Conservation (phyloP, 2,888 invertebrate species). For the Alcis repandata region DNA sequence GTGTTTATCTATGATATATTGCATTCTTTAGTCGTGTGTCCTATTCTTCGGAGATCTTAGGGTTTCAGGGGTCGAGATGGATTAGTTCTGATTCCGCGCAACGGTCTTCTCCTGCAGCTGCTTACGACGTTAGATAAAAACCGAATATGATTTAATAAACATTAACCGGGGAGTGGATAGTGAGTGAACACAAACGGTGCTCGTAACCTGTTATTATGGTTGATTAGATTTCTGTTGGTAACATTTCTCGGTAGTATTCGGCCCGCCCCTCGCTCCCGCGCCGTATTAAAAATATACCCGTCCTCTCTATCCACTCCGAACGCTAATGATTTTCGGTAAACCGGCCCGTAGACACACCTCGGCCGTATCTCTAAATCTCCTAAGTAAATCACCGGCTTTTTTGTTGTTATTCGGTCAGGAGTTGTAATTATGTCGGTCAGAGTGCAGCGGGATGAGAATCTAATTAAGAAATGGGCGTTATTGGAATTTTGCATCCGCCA, state of each 20-base stretch:
- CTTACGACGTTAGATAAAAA: constrained; percentile 71
- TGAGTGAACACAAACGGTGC: constrained; percentile 82
- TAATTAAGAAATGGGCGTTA: constrained; percentile 83
- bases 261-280: constrained; percentile 85
- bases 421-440: constrained; percentile 86
- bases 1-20: constrained; percentile 80
- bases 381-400: constrained; percentile 83
- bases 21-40: constrained; percentile 67
- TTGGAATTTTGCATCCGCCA: constrained; percentile 72
- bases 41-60: constrained; percentile 59
- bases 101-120: constrained; percentile 70
- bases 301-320: constrained; percentile 79
- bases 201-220: constrained; percentile 86
- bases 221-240: constrained; percentile 87
- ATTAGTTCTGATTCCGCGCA: constrained; percentile 57
- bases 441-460: constrained; percentile 84
- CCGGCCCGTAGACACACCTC: constrained; percentile 82
- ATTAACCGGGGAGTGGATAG: constrained; percentile 79
- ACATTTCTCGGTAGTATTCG: constrained; percentile 85
- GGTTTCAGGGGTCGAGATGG: constrained; percentile 56
- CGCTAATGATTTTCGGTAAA: constrained; percentile 87
- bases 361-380: constrained; percentile 78
- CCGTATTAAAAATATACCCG: constrained; percentile 84
- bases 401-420: constrained; percentile 80
- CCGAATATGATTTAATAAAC: constrained; percentile 84